Evolutionary conservation across 2,888 invertebrate genomes (phyloP).

Genomic region (Axea sp.): DNA sequence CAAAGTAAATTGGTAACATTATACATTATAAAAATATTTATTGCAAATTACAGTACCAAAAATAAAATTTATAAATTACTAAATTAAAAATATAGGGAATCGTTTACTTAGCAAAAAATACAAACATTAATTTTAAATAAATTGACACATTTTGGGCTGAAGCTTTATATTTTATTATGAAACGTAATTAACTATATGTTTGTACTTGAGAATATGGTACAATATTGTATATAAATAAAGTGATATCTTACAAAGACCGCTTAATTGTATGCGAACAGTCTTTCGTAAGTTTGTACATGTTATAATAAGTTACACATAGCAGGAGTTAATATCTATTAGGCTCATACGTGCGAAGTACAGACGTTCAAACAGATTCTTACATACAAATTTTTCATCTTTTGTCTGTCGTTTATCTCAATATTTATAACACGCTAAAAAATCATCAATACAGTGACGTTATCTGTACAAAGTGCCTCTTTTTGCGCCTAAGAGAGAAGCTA

Average conservation of each 20-base stretch:
- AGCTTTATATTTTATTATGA: conserved; percentile 74
- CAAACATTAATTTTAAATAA: too few species aligned
- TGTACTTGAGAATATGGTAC: conserved; percentile 77
- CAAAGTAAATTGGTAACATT: too few species aligned
- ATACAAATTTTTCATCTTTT: conserved; percentile 64
- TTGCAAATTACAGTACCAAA: too few species aligned
- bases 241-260: conserved; percentile 76
- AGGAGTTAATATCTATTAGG: conserved; percentile 72
- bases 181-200: conserved; percentile 76
- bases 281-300: conserved; percentile 76
- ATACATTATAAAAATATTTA: too few species aligned
- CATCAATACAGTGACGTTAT: conserved; percentile 64
- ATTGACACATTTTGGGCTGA: conserved; percentile 53
- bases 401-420: conserved; percentile 54
- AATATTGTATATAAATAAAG: conserved; percentile 77
- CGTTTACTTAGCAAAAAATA: too few species aligned
- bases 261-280: conserved; percentile 73
- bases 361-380: conserved; percentile 69
- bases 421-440: conserved; percentile 66
- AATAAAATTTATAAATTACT: too few species aligned
- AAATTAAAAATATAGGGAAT: too few species aligned
- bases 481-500: conserved; percentile 65
- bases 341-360: conserved; percentile 71
- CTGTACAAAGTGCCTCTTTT: conserved; percentile 69
- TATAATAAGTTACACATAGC: conserved; percentile 75